phyloP scores from a whole-genome alignment of 2,113 vertebrate genomes.

The Poicephalus gulielmi region DNA sequence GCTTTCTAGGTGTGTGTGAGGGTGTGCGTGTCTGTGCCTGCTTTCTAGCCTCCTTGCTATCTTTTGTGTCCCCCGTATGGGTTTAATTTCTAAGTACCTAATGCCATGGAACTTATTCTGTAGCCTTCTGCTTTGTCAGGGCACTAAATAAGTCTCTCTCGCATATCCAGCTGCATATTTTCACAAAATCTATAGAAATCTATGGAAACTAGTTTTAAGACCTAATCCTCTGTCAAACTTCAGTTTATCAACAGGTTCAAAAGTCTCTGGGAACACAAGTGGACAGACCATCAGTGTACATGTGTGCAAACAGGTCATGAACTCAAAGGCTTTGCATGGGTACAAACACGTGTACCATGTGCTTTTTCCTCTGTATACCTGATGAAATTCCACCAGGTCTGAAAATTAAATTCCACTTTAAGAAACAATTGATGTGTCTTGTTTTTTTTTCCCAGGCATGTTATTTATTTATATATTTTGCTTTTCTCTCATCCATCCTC shows the following conservation, averaged over 20 bases:
- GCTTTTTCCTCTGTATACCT: neutral
- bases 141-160: neutral
- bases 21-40: neutral
- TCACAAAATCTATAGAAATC: neutral
- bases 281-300: neutral
- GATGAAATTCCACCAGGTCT: neutral
- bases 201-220: neutral
- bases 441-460: neutral
- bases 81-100: neutral
- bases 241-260: neutral
- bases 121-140: neutral
- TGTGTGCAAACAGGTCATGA: neutral
- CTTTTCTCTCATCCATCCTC: neutral
- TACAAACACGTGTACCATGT: neutral
- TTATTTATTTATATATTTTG: constrained; percentile 1
- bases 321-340: rapidly evolving
- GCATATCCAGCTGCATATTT: neutral
- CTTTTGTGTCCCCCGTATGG: neutral
- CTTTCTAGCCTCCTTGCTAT: neutral
- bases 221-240: neutral
- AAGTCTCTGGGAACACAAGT: neutral
- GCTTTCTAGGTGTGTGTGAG: neutral
- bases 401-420: constrained; percentile 20
- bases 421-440: neutral
- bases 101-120: neutral